Percentiles rank a stretch among this genome's conserved stretches.
Evolutionary conservation across 2,113 vertebrate genomes (phyloP).

Genomic region (Perccottus glenii): DNA sequence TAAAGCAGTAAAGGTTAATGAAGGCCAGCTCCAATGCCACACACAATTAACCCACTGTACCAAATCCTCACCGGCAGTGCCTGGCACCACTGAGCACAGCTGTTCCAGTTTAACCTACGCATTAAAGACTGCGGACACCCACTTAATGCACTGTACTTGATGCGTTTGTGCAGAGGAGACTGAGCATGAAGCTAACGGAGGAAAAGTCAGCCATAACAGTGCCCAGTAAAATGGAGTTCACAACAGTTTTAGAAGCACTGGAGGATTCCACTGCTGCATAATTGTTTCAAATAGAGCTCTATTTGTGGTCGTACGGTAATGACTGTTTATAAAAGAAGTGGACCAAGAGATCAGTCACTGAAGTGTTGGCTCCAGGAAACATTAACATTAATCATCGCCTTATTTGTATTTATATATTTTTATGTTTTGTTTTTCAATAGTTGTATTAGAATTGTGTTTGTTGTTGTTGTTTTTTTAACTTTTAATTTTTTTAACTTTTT

Average conservation of each 20-base stretch:
- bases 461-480: no score
- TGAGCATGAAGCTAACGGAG: conserved; percentile 6
- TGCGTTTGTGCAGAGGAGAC: conserved; percentile 35
- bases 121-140: conserved; percentile 37
- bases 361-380: no score
- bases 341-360: no score
- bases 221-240: conserved; percentile 19
- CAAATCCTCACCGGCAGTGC: conserved; percentile 19
- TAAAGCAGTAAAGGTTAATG: conserved; percentile 72
- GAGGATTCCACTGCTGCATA: conserved; percentile 23
- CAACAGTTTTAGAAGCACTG: conserved; percentile 26
- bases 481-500: no score
- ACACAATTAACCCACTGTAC: conserved; percentile 69
- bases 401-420: no score
- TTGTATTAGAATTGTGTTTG: no score
- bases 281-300: conserved; percentile 17
- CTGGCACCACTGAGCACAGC: conserved; percentile 51
- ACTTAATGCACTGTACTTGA: conserved; percentile 42
- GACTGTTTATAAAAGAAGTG: no score
- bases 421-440: no score
- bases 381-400: no score
- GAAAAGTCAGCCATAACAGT: conserved; percentile 5
- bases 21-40: conserved; percentile 61
- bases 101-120: conserved; percentile 59
- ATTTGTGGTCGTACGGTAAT: not conserved